Conservation (phyloP, 2,113 vertebrate species). For the Nycticryphes semicollaris region DNA sequence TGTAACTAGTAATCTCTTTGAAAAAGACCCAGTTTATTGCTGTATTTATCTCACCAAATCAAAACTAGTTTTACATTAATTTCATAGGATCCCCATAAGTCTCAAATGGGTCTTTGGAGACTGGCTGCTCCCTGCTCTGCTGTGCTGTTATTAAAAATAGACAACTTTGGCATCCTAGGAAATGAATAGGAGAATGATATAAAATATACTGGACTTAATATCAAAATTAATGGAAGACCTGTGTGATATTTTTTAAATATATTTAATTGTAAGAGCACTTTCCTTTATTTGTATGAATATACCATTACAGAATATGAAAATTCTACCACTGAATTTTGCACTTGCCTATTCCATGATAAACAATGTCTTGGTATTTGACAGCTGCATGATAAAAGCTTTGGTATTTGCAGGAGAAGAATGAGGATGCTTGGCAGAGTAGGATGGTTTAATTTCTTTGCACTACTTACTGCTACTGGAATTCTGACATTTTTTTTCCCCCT, state of each 20-base stretch:
- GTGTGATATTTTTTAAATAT: background rate
- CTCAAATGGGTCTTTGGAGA: background rate
- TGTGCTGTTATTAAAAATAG: background rate
- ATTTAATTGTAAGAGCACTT: background rate
- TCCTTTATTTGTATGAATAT: background rate
- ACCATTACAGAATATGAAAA: background rate
- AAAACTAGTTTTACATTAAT: background rate
- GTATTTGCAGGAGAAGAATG: background rate
- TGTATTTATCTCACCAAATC: background rate
- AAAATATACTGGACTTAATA: background rate
- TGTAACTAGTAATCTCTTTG: background rate
- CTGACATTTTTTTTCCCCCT: background rate
- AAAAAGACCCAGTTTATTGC: background rate
- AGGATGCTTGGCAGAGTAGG: background rate
- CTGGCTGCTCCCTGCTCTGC: background rate
- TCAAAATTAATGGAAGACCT: background rate
- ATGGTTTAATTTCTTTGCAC: slow-evolving; percentile 12
- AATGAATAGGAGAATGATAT: background rate
- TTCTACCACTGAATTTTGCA: background rate
- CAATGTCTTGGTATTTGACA: slow-evolving; percentile 7
- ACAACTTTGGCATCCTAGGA: background rate
- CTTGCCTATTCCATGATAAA: background rate
- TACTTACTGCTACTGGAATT: background rate
- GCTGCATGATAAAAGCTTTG: slow-evolving; percentile 23
- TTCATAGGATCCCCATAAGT: background rate